Conservation (phyloP, 1,140 invertebrate species). For the Sarcophaga peregrina region DNA sequence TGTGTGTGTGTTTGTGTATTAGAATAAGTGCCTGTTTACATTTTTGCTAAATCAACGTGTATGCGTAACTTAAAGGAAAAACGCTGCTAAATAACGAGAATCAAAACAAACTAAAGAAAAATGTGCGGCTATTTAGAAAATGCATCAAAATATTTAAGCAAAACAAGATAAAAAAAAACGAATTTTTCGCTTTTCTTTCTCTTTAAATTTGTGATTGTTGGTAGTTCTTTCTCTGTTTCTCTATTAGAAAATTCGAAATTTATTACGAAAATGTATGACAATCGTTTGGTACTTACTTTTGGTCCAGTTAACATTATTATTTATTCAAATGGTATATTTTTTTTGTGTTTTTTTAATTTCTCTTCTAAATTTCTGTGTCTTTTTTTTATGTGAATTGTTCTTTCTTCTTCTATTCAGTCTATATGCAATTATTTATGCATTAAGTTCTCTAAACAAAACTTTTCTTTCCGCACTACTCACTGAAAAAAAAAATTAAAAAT, state of each 20-base stretch:
- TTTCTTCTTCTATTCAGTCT: too few species aligned
- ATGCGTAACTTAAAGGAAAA: conserved; percentile 26
- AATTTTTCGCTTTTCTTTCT: too few species aligned
- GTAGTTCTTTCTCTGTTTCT: not conserved
- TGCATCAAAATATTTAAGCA: not conserved
- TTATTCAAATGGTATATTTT: not conserved
- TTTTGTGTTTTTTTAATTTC: not conserved
- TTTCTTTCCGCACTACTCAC: too few species aligned
- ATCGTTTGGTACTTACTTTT: conserved; percentile 28
- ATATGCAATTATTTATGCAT: too few species aligned
- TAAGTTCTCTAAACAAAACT: too few species aligned
- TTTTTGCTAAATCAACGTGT: not conserved
- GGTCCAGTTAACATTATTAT: conserved; percentile 7
- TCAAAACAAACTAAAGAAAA: conserved; percentile 39
- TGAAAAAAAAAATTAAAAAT: too few species aligned
- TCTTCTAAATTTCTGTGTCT: not conserved
- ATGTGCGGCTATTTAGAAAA: conserved; percentile 34
- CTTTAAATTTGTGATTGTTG: not conserved
- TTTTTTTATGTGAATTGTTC: not conserved
- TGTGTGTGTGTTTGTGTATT: too few species aligned
- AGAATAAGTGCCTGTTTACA: too few species aligned
- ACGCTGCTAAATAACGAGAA: conserved; percentile 40
- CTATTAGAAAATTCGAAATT: not conserved
- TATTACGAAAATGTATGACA: not conserved
- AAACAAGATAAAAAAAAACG: not conserved